A percentile compares a stretch with the other conserved stretches of the same genome.
Evolutionary conservation across 1,140 invertebrate genomes (phyloP).

Genomic region (Camponotus floridanus): DNA sequence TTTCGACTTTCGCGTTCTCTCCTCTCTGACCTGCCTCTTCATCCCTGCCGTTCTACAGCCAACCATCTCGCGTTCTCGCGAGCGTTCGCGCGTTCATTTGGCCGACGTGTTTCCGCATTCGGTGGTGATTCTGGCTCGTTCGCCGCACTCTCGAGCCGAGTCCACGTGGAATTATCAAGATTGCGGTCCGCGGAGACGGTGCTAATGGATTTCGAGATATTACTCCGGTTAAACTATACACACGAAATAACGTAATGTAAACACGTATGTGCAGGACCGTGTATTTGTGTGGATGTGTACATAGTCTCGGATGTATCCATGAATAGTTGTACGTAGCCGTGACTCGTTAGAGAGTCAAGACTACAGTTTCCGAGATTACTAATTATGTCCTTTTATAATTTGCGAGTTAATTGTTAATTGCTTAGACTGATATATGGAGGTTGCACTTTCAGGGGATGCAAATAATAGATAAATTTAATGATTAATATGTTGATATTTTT

Average conservation of each 20-base stretch:
- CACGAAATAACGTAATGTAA: constrained; percentile 29
- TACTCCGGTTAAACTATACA: constrained; percentile 4
- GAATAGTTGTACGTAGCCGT: background rate
- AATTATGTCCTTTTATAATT: background rate
- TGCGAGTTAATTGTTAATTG: background rate
- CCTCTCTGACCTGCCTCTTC: constrained; percentile 2
- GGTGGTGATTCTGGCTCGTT: constrained; percentile 28
- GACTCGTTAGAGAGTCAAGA: constrained; percentile 11
- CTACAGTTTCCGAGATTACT: constrained; percentile 7
- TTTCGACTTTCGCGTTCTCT: constrained; percentile 5
- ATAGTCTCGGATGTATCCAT: no score
- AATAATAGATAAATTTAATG: background rate
- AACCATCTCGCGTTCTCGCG: background rate
- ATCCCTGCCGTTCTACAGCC: background rate
- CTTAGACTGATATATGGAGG: no score
- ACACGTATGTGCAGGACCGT: background rate
- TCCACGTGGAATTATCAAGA: constrained; percentile 66
- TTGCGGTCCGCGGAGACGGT: constrained; percentile 43
- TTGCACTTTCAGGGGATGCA: no score
- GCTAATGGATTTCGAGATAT: constrained; percentile 66
- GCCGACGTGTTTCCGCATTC: constrained; percentile 42
- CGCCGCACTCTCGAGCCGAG: constrained; percentile 19
- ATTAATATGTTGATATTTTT: background rate
- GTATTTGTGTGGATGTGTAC: background rate
- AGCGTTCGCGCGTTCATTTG: constrained; percentile 1